Evolutionary conservation across 2,797 vertebrate species (phyloP), one percentile per base, ranked within the genome.

Genomic region (Fistularia commersonii): DNA sequence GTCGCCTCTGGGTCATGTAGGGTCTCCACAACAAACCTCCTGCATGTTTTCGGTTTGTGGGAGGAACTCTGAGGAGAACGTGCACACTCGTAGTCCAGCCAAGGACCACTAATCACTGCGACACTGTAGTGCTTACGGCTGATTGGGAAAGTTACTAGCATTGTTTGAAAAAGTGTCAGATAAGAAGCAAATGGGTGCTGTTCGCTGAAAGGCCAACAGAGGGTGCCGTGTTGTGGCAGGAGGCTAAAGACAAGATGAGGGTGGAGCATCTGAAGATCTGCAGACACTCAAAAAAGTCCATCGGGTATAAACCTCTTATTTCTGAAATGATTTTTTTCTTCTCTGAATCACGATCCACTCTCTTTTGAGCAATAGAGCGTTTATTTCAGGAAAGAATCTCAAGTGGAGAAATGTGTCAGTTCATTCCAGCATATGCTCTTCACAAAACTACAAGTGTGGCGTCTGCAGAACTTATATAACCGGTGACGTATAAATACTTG

Each of bases 151-250:
- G 23, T 4, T 23, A 23, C 23, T 23, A 23, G 23, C 23, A 23
- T 23, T 2, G 23, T 4, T 23, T 23, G 23, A 23, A 23, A 23
- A 23, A 23, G 23, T 23, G 23, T 23, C 23, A 23, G 23, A 4
- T 2, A 2, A 2, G 23, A 23, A 23, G n/a, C 45, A 40, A 1
- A 8, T 43, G 13, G 9, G 3, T 47, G 51, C 36, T 46, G 8
- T 62, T 45, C 51, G 47, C 14, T 45, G 5, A 63, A 51, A 42
- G 41, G 57, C 64, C 79, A 81, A 74, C 69, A 82, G 74, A 74
- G 75, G 79, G 72, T 66, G 74, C 57, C 58, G 44, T 59, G 15
- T 43, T 33, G 8, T 11, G 11, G 5, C 6, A 35, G 55, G 44
- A 72, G 54, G 54, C 14, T 54, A 63, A 57, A 38, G 11, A 12